Evolutionary conservation across 2,888 invertebrate species (phyloP), one percentile per base, ranked within the genome.

Genomic region (Dicyrtoma fusca): DNA sequence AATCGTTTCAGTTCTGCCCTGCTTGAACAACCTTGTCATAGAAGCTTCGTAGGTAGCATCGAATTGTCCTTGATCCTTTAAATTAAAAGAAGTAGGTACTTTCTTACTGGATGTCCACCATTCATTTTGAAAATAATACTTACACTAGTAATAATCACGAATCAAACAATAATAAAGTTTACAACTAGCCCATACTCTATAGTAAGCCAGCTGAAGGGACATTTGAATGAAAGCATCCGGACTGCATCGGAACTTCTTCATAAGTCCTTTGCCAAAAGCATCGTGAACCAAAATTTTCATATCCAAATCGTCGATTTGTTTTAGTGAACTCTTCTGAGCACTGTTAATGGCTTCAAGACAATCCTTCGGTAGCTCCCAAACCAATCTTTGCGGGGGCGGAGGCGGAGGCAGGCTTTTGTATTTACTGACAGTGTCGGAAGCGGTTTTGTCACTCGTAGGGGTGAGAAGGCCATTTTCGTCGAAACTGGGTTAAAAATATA

Each of bases 171-270:
- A 42, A 6, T 14, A 53, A 10, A 11, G 45, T 45, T 11, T 45
- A 45, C 13, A 10, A 45, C 47, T 13, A 10, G 13, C 13, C 76
- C 84, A 80, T 82, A 88, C 88, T 82, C 88, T 84, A 84, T 89
- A 97, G 84, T 98, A 98, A 1, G 98, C 95, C 81, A 98, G 85
- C 84, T 99, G 98, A 14, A 99, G 87, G 0, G 95, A 92, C 91
- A 98, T 91, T 86, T 99, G 98, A 79, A 99, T 90, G 84, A 89
- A 99, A 17, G 97, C 98, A 86, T 99, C 98, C 0, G 98, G 98
- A 59, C 96, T 96, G 69, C 96, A 88, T 66, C 89, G 89, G 82
- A 95, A 94, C 72, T 89, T 89, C 86, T 99, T 99, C 90, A 98
- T 96, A 83, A 98, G 94, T 49, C 96, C 95, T 87, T 97, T 97